Conservation (phyloP, 2,113 vertebrate genomes). For the Azemiops feae region DNA sequence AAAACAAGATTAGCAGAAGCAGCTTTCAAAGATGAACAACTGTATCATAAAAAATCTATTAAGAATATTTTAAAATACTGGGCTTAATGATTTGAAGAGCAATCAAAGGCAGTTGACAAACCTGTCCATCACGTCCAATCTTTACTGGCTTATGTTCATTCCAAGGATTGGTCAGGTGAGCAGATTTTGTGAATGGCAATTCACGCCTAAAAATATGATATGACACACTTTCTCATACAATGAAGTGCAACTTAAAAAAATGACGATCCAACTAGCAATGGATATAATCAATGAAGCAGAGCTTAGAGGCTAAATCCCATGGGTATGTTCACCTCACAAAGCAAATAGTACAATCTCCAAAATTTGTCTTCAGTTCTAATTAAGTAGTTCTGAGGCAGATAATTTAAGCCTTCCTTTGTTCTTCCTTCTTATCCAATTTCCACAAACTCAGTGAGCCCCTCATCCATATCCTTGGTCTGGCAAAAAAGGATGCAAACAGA, state of each 20-base stretch:
- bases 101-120: slow-evolving; percentile 61
- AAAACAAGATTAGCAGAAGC: background rate
- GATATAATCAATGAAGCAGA: background rate
- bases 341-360: background rate
- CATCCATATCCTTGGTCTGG: background rate
- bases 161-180: slow-evolving; percentile 96
- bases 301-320: background rate
- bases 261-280: background rate
- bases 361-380: background rate
- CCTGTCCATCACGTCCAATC: slow-evolving; percentile 98
- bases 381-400: background rate
- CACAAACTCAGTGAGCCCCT: too few relatives aligned
- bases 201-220: slow-evolving; percentile 82
- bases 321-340: background rate
- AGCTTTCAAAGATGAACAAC: background rate
- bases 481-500: background rate
- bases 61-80: background rate
- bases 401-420: background rate
- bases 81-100: background rate
- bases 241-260: background rate
- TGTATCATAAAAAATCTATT: background rate
- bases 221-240: background rate
- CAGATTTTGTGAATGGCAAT: slow-evolving; percentile 94
- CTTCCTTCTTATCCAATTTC: background rate
- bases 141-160: slow-evolving; percentile 98